phyloP scores from a whole-genome alignment of 2,888 invertebrate genomes.

The Nudaria mundana region DNA sequence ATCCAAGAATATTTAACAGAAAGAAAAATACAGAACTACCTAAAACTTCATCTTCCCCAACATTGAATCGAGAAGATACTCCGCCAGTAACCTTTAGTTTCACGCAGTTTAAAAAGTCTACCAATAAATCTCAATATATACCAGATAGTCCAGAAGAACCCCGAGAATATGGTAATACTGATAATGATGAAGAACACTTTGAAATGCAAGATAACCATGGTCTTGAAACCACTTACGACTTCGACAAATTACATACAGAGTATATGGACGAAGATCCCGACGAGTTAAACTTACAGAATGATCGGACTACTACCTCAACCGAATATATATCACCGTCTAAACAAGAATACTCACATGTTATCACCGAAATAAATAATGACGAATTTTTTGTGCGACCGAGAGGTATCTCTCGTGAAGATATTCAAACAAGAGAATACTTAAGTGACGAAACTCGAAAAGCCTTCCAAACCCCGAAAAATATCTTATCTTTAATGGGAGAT shows the following conservation, averaged over 20 bases:
- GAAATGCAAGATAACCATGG: constrained; percentile 61
- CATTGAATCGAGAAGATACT: constrained; percentile 77
- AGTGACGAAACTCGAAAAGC: constrained; percentile 91
- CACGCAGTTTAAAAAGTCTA: constrained; percentile 83
- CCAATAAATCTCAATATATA: constrained; percentile 64
- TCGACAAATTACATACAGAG: constrained; percentile 79
- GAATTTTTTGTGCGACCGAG: constrained; percentile 92
- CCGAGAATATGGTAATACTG: constrained; percentile 72
- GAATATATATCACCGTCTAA: constrained; percentile 64
- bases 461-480: constrained; percentile 85
- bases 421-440: constrained; percentile 88
- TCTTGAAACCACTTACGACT: constrained; percentile 71
- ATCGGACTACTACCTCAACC: constrained; percentile 46
- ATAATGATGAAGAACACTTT: constrained; percentile 50
- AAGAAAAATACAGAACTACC: constrained; percentile 67
- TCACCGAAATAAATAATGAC: constrained; percentile 93
- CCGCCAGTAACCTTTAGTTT: constrained; percentile 84
- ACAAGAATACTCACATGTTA: constrained; percentile 80
- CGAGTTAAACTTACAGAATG: constrained; percentile 38
- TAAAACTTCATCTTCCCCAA: constrained; percentile 78
- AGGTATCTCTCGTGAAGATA: constrained; percentile 91
- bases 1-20: constrained; percentile 85
- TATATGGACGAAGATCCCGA: constrained; percentile 77
- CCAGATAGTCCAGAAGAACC: constrained; percentile 68
- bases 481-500: constrained; percentile 83